Percentiles rank a stretch among this genome's conserved stretches.
phyloP scores from a whole-genome alignment of 2,113 vertebrate genomes.

The Alexandromys fortis region DNA sequence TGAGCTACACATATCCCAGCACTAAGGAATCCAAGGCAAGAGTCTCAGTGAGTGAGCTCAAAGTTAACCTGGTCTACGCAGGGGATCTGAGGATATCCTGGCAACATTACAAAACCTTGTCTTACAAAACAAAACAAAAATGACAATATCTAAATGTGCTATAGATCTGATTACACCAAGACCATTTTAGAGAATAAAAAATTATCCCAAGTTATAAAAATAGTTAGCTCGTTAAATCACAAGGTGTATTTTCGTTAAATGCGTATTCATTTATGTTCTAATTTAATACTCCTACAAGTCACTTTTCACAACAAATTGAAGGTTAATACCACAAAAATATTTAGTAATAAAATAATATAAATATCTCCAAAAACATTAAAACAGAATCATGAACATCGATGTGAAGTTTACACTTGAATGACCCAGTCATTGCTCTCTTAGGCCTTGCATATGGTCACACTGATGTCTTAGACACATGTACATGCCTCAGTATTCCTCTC shows the following conservation, averaged over 20 bases:
- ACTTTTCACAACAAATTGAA: conserved; percentile 22
- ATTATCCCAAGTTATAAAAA: not conserved
- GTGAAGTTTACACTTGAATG: not conserved
- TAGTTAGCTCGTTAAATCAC: not conserved
- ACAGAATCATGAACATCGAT: not conserved
- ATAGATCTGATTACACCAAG: not conserved
- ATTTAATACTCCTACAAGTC: not conserved
- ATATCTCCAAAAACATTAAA: conserved; percentile 15
- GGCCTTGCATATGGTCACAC: not conserved
- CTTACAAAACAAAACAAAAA: not conserved
- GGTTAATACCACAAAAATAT: not conserved
- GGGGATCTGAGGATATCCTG: not conserved
- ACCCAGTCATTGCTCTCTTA: not conserved
- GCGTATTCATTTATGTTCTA: not conserved
- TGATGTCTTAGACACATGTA: not conserved
- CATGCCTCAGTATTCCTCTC: too few species aligned
- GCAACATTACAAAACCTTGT: not conserved
- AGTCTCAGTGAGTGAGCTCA: not conserved
- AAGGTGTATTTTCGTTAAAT: not conserved
- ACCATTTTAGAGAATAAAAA: not conserved
- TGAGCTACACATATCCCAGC: not conserved
- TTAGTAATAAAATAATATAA: not conserved
- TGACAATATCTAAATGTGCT: not conserved
- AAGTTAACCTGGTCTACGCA: not conserved
- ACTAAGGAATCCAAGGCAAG: not conserved